Evolutionary conservation across 2,797 vertebrate genomes (phyloP).

Genomic region (Mareca penelope): DNA sequence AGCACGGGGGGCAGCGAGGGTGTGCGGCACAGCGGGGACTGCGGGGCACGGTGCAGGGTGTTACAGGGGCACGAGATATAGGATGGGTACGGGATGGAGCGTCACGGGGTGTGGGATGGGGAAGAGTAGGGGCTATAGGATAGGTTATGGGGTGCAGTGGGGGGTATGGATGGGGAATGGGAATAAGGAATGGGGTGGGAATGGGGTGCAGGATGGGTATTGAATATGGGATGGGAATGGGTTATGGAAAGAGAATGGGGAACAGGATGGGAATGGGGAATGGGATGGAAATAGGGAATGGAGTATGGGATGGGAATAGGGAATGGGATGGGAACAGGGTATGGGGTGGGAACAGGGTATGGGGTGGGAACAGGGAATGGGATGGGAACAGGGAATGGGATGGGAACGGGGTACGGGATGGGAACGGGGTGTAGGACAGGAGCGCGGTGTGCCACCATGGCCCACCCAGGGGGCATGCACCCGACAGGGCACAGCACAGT

Average conservation of each 20-base stretch:
- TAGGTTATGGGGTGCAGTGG: too few species aligned
- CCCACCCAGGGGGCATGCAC: too few species aligned
- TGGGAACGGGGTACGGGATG: background rate
- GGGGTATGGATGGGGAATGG: too few species aligned
- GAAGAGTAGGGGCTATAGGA: too few species aligned
- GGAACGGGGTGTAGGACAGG: background rate
- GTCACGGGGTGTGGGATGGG: background rate
- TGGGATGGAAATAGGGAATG: too few species aligned
- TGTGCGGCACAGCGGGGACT: fast-evolving
- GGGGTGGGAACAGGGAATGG: too few species aligned
- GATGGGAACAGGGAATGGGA: too few species aligned
- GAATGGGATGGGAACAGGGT: background rate
- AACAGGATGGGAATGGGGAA: too few species aligned
- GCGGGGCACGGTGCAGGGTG: fast-evolving
- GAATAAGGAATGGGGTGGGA: background rate
- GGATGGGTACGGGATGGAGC: background rate
- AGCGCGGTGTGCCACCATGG: fast-evolving
- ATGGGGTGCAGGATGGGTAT: background rate
- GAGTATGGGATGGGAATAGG: background rate
- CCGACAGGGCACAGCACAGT: background rate
- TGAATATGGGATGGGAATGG: too few species aligned
- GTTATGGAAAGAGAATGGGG: too few species aligned
- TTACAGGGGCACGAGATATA: fast-evolving
- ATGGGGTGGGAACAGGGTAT: too few species aligned
- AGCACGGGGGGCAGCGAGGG: fast-evolving